Evolutionary conservation across 2,888 invertebrate species (phyloP).

Genomic region (Thereva unica): DNA sequence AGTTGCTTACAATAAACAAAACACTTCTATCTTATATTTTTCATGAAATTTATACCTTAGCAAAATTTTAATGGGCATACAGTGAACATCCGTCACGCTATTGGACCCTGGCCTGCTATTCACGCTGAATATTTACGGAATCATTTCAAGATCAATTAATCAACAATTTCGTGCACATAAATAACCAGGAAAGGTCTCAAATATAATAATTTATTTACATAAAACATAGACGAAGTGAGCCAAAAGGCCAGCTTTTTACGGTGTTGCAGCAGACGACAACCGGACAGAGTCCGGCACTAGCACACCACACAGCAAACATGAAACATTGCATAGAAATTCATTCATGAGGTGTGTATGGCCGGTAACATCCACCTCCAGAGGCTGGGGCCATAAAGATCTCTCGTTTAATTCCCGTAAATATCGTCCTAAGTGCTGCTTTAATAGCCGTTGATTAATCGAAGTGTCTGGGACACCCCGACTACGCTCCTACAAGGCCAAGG

Average conservation of each 20-base stretch:
- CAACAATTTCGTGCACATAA: constrained; percentile 42
- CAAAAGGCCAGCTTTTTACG: no score
- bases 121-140: constrained; percentile 14
- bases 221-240: background rate
- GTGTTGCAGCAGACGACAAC: no score
- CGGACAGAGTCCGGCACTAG: no score
- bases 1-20: no score
- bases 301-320: constrained; percentile 21
- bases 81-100: constrained; percentile 29
- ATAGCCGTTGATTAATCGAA: constrained; percentile 58
- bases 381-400: constrained; percentile 39
- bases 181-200: constrained; percentile 35
- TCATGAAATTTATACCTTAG: background rate
- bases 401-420: constrained; percentile 56
- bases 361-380: constrained; percentile 23
- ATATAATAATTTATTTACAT: constrained; percentile 33
- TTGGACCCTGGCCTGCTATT: constrained; percentile 2
- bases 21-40: background rate
- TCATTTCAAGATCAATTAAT: constrained; percentile 39
- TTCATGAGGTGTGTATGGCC: constrained; percentile 24
- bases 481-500: constrained; percentile 37
- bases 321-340: constrained; percentile 34
- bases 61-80: constrained; percentile 4
- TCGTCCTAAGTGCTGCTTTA: constrained; percentile 53
- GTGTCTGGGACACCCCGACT: constrained; percentile 46